Evolutionary conservation across 2,888 invertebrate species (phyloP), one percentile per base, ranked within the genome.

Genomic region (Caenorhabditis imperialis): DNA sequence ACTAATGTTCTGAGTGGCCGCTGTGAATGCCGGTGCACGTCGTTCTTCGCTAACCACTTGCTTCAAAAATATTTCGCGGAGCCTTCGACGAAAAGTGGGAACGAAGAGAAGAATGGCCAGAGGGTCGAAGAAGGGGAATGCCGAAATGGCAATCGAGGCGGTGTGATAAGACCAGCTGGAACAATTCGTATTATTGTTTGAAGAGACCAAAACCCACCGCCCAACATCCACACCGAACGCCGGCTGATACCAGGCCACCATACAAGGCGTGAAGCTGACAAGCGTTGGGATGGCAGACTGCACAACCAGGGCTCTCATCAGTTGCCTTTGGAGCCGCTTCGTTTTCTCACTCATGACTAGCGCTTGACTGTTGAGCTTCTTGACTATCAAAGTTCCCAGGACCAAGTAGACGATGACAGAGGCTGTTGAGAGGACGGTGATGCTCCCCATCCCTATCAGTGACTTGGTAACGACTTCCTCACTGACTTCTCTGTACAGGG

Each of bases 211-310:
- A n/a, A n/a, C n/a, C n/a, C n/a, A 30, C 30, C 30, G 30, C 20
- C 42, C 54, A 12, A 54, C 1, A 10, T 54, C 18, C 8, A 54
- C 14, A 14, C 18, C 16, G n/a, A 54, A 42, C 3, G 42, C 42
- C 6, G 54, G 54, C 4, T 27, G 40, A 18, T 54, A 54, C 54
- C 38, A 40, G n/a, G 23, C 12, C 1, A 40, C 6, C 16, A 42
- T 3, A 22, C 54, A 54, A 2, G 54, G 57, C 3, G 33, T 18
- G 12, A 47, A 57, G n/a, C 57, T 57, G 18, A 57, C 44, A 14
- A 33, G 47, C 6, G 42, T 22, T 16, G 47, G 57, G 10, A 57
- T 57, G n/a, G 47, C 37, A 1, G 57, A 25, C 18, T 57, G 57
- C 2, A 57, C 23, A 8, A 25, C 16, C 4, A 57, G 37, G 0